A percentile compares a stretch with the other conserved stretches of the same genome.
phyloP scores from a whole-genome alignment of 1,140 invertebrate genomes.

The Scaptomyza montana region DNA sequence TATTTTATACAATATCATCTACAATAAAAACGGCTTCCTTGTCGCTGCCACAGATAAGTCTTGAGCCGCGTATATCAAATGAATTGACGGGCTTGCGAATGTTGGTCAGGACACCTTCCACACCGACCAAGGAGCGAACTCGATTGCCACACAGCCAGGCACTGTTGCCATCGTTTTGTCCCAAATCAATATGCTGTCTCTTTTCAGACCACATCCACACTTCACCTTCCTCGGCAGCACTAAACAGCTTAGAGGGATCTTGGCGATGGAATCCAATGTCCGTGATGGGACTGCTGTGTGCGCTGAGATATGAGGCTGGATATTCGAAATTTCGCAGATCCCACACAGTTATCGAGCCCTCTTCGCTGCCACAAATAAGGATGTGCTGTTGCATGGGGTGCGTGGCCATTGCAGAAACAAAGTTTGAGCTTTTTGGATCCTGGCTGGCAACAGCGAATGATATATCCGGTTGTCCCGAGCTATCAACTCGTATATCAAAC shows the following conservation, averaged over 20 bases:
- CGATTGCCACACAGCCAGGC: slow-evolving; percentile 88
- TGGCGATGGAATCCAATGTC: slow-evolving; percentile 94
- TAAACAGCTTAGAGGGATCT: slow-evolving; percentile 92
- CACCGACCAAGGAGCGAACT: slow-evolving; percentile 88
- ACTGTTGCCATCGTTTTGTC: slow-evolving; percentile 75
- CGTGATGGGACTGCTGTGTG: slow-evolving; percentile 89
- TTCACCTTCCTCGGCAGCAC: slow-evolving; percentile 91
- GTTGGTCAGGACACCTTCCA: slow-evolving; percentile 88
- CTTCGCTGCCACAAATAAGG: slow-evolving; percentile 91
- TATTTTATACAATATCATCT: slow-evolving; percentile 84
- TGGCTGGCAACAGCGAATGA: slow-evolving; percentile 88
- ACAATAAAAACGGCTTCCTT: slow-evolving; percentile 92
- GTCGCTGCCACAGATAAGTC: slow-evolving; percentile 91
- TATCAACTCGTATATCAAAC: slow-evolving; percentile 90
- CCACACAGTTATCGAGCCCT: slow-evolving; percentile 93
- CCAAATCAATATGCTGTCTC: slow-evolving; percentile 62
- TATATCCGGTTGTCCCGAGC: slow-evolving; percentile 86
- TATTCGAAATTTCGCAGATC: slow-evolving; percentile 92
- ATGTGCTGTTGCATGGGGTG: slow-evolving; percentile 95
- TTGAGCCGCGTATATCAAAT: slow-evolving; percentile 89
- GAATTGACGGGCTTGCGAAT: slow-evolving; percentile 91
- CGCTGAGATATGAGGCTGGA: slow-evolving; percentile 91
- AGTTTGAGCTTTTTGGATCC: slow-evolving; percentile 86
- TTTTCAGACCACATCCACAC: slow-evolving; percentile 93
- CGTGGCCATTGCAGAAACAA: slow-evolving; percentile 89